Conservation (phyloP, 2,113 vertebrate genomes). For the Okapia johnstoni region DNA sequence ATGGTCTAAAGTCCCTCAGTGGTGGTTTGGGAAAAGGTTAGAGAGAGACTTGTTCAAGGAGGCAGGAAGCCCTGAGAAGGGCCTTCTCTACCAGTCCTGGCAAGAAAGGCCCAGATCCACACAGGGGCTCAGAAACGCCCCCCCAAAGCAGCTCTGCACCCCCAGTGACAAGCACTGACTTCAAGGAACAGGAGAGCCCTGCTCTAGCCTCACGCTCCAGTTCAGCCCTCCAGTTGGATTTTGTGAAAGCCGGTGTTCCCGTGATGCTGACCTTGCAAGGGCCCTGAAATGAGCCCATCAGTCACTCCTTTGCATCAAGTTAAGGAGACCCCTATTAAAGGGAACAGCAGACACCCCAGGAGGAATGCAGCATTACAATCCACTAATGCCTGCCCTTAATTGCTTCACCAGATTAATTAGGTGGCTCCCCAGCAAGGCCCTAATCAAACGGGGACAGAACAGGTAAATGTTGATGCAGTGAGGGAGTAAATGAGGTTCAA, state of each 20-base stretch:
- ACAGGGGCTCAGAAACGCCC: not conserved
- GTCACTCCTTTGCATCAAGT: not conserved
- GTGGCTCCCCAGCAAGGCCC: slow-evolving; percentile 29
- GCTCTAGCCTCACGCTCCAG: not conserved
- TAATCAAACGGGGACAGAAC: slow-evolving; percentile 7
- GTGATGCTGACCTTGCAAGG: slow-evolving; percentile 20
- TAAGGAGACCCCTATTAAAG: slow-evolving; percentile 19
- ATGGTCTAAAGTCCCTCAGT: not conserved
- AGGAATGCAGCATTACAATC: not conserved
- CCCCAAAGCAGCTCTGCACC: not conserved
- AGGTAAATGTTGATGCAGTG: not conserved
- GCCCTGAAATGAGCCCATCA: slow-evolving; percentile 26
- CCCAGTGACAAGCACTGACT: not conserved
- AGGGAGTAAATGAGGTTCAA: slow-evolving; percentile 15
- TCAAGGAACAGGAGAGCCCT: not conserved
- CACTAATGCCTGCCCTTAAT: slow-evolving; percentile 46
- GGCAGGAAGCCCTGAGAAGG: not conserved
- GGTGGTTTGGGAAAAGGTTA: not conserved
- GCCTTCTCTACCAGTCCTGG: not conserved
- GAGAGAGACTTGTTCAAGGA: not conserved
- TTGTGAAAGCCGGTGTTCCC: not conserved
- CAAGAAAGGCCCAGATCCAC: not conserved
- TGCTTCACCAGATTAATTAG: slow-evolving; percentile 56
- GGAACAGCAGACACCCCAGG: not conserved
- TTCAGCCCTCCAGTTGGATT: not conserved